Evolutionary conservation across 1,140 invertebrate genomes (phyloP), one percentile per base, ranked within the genome.

Genomic region (Solen grandis): DNA sequence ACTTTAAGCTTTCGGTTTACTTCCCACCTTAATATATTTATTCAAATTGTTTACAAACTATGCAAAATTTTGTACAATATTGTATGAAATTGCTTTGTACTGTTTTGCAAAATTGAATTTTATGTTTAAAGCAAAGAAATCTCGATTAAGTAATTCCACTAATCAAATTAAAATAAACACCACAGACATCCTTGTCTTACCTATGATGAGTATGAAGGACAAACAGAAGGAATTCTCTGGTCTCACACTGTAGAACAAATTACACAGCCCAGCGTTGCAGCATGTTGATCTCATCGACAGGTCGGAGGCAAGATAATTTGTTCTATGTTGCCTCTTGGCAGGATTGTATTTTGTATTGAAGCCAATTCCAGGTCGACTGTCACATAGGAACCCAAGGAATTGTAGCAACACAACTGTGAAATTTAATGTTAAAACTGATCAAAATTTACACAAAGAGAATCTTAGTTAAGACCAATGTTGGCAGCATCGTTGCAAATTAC

Each of bases 271-370:
- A 25, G 29, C 63, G 16, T 27, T 41, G n/a, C 35, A 46, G 31
- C 63, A 66, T 25, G 5, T 46, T 66, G 0, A 2, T 27, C 31
- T 33, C 22, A 46, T 66, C 2, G 25, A 14, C 14, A 66, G n/a
- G 41, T 66, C 63, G 25, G 14, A n/a, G n/a, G n/a, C 36, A 10
- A n/a, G 2, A 27, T 22, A 66, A 46, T 13, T 46, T 1, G 19
- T 2, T n/a, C 19, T 25, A 25, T 46, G 1, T 25, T 14, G 19
- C 1, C 14, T 4, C 16, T 5, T 66, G 4, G 50, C 13, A 1
- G 5, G 4, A 66, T 66, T 66, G 38, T 66, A 38, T 38, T 25
- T 13, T 36, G 63, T 46, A 14, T 27, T 41, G 50, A 66, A 41
- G 10, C 63, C 63, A 46, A 66, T 22, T 66, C 29, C 5, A 25